Evolutionary conservation across 2,888 invertebrate genomes (phyloP), one percentile per base, ranked within the genome.

Genomic region (Drosophila flavopinicola): DNA sequence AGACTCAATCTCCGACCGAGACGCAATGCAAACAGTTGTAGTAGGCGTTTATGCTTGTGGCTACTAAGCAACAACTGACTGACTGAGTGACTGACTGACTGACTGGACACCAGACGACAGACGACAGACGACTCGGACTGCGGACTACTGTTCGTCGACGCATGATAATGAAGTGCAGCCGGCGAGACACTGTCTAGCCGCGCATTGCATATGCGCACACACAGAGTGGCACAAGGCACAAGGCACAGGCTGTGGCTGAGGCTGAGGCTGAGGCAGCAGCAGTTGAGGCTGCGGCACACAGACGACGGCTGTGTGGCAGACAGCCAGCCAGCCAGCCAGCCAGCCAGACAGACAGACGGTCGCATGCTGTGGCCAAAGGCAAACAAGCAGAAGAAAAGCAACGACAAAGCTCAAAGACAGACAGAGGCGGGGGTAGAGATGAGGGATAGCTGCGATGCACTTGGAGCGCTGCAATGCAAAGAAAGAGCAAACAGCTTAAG

Each of bases 141-240:
- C 53, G 48, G 72, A 58, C 77, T 64, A 59, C 85, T 72, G 80
- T 61, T 78, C 59, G 74, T 78, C 70, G 83, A 83, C 79, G 75
- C 80, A 88, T 84, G 88, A 86, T 85, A 83, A 87, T 88, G 88
- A 87, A 88, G 87, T 88, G 88, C 89, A 88, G 66, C 83, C 86
- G 89, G 89, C 89, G 83, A 89, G 89, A 89, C 89, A 88, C 70
- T 88, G 89, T 89, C 89, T 89, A 90, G 89, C 90, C 89, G 80
- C 75, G 75, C 76, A 77, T 82, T 78, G 76, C 82, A 61, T 80
- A 65, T 66, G 60, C 63, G 58, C 53, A 57, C 56, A 77, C 59
- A 60, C 25, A 65, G 35, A 41, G 30, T 47, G 44, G 52, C 58
- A 57, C 45, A 47, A n/a, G 17, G 48, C 48, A 17, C 5, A 17